phyloP scores from a whole-genome alignment of 2,888 invertebrate species.

The Antheraea assamensis region DNA sequence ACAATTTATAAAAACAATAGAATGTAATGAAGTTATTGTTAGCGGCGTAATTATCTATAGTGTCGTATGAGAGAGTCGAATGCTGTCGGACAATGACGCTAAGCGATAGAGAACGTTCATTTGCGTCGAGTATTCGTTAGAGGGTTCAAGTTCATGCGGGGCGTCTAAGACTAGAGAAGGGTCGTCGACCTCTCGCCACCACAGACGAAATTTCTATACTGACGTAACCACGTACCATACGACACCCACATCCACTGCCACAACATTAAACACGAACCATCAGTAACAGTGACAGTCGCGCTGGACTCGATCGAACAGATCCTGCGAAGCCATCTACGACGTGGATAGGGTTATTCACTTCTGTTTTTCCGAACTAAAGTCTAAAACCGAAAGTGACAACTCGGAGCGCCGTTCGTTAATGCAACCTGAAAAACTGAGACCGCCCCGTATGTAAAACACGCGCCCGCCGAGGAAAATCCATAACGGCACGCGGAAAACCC shows the following conservation, averaged over 20 bases:
- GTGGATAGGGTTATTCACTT: neutral
- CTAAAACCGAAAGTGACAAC: neutral
- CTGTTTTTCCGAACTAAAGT: neutral
- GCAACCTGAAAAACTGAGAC: constrained; percentile 17
- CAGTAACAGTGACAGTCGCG: neutral
- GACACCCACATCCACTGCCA: constrained; percentile 8
- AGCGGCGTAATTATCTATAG: neutral
- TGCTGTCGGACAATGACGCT: neutral
- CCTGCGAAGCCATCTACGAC: neutral
- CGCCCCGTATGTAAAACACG: constrained; percentile 67
- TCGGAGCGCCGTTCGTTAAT: neutral
- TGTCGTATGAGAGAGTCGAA: neutral
- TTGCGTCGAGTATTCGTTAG: constrained; percentile 6
- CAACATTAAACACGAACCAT: neutral
- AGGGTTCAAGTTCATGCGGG: constrained; percentile 19
- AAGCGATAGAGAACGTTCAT: neutral
- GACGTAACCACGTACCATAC: constrained; percentile 18
- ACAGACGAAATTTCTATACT: neutral
- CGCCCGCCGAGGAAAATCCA: constrained; percentile 74
- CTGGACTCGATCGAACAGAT: neutral
- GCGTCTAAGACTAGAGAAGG: neutral
- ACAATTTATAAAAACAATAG: neutral
- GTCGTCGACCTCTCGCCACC: constrained; percentile 5
- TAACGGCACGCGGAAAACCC: constrained; percentile 81
- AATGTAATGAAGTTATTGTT: too few relatives aligned